phyloP scores from a whole-genome alignment of 2,797 vertebrate species.

The Aphelocoma californica region DNA sequence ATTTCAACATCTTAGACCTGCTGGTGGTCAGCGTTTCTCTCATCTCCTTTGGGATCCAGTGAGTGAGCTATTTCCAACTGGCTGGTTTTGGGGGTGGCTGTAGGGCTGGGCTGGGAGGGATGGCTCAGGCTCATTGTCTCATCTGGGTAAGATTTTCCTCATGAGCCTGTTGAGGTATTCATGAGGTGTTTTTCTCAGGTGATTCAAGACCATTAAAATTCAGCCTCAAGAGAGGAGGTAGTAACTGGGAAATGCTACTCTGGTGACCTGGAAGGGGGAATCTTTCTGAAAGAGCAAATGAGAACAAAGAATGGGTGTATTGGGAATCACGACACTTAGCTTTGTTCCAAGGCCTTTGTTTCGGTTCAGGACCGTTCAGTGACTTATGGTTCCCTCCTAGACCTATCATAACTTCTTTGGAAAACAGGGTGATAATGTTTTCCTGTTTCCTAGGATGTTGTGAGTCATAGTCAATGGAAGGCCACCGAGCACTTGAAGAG shows the following conservation, averaged over 20 bases:
- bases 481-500: background rate
- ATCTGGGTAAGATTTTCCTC: background rate
- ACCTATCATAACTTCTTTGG: background rate
- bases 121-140: background rate
- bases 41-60: conserved; percentile 99
- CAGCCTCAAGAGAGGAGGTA: background rate
- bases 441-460: background rate
- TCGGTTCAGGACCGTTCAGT: background rate
- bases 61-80: conserved; percentile 74
- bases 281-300: background rate
- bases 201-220: background rate
- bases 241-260: background rate
- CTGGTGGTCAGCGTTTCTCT: conserved; percentile 99
- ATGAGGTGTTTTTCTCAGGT: background rate
- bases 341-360: background rate
- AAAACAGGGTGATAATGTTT: background rate
- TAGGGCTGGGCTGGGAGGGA: background rate
- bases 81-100: rapidly evolving
- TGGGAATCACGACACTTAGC: background rate
- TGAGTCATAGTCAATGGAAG: background rate
- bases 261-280: background rate
- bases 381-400: background rate
- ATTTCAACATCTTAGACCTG: conserved; percentile 98
- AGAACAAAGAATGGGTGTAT: background rate
- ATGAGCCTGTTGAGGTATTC: background rate